These are phyloP conservation scores for Margarornis squamiger DNA, from an alignment of 2,797 vertebrate genomes.

Conservation along the genomic window DNA sequence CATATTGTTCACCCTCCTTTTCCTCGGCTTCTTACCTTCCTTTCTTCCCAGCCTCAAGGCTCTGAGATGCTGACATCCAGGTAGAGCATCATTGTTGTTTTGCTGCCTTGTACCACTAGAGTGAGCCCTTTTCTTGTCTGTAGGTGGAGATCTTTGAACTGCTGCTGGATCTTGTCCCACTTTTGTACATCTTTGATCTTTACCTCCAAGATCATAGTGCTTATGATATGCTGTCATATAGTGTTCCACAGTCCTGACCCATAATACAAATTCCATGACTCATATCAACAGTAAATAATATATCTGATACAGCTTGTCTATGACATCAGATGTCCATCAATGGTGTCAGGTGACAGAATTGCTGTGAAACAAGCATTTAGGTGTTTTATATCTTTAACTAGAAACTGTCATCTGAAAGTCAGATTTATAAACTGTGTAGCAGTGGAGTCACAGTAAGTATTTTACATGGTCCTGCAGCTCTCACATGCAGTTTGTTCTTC, in stretches of 20 bases:
- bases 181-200: neutral
- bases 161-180: neutral
- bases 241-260: neutral
- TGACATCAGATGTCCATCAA: neutral
- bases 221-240: neutral
- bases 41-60: neutral
- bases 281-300: neutral
- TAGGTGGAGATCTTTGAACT: neutral
- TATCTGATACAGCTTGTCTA: neutral
- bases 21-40: neutral
- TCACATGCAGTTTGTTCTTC: neutral
- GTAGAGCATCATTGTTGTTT: neutral
- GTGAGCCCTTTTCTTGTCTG: conserved; percentile 26
- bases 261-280: neutral
- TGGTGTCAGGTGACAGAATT: neutral
- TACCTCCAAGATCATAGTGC: neutral
- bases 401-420: neutral
- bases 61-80: neutral
- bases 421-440: neutral
- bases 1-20: neutral
- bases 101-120: conserved; percentile 22
- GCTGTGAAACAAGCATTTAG: neutral
- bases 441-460: neutral
- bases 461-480: neutral
- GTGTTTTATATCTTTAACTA: neutral